These are phyloP conservation scores for Hypomesus transpacificus DNA, from an alignment of 2,113 vertebrate species.

Conservation along the genomic window DNA sequence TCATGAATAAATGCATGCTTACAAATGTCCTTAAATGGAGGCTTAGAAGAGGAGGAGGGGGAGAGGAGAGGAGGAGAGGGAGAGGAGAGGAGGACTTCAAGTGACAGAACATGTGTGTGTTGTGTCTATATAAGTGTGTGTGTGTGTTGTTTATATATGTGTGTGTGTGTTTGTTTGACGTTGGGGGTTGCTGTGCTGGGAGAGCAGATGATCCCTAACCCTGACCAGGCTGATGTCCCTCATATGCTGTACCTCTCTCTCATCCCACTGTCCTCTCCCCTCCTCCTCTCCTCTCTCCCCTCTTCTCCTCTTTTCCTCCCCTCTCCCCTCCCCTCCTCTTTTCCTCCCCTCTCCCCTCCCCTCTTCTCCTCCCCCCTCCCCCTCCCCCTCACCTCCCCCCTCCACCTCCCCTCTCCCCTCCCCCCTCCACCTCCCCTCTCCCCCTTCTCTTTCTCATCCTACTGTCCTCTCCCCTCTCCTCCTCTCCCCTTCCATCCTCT, in stretches of 20 bases:
- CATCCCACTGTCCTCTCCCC: constrained; percentile 25
- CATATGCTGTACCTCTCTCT: constrained; percentile 7
- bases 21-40: too few species aligned
- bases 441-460: constrained; percentile 9
- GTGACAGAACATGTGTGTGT: too few species aligned
- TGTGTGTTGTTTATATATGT: too few species aligned
- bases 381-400: constrained; percentile 31
- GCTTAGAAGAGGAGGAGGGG: too few species aligned
- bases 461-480: background rate
- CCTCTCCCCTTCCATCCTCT: constrained; percentile 37
- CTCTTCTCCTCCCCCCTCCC: constrained; percentile 43
- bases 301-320: constrained; percentile 33
- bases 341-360: constrained; percentile 48
- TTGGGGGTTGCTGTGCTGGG: too few species aligned
- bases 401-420: constrained; percentile 46
- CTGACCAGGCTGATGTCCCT: constrained; percentile 11
- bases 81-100: too few species aligned
- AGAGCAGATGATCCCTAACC: too few species aligned
- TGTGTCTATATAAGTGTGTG: too few species aligned
- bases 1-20: too few species aligned
- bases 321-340: constrained; percentile 42
- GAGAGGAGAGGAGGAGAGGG: too few species aligned
- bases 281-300: constrained; percentile 8
- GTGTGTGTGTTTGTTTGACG: too few species aligned
- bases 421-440: constrained; percentile 16